Conservation (phyloP, 1,140 invertebrate genomes). For the Tenebrio molitor region DNA sequence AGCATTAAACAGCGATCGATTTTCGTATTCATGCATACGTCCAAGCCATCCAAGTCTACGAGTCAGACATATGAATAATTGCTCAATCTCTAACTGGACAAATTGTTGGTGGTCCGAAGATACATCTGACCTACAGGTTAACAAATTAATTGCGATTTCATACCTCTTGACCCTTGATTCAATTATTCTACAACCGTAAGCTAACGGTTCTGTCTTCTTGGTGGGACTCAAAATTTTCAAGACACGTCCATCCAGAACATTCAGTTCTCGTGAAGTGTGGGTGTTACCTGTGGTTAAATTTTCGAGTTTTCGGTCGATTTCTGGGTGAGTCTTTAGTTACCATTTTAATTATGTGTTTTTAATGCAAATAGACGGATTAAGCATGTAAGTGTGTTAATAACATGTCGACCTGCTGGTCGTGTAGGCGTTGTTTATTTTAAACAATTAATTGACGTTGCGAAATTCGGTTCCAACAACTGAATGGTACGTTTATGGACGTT, state of each 20-base stretch:
- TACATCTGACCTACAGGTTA: too few species aligned
- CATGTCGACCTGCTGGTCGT: not conserved
- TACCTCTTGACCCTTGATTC: not conserved
- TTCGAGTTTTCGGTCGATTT: not conserved
- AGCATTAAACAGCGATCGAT: not conserved
- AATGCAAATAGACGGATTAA: not conserved
- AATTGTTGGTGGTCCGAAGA: not conserved
- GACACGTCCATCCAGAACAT: conserved; percentile 50
- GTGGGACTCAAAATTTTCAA: conserved; percentile 53
- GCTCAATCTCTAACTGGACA: too few species aligned
- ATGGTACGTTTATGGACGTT: too few species aligned
- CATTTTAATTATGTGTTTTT: not conserved
- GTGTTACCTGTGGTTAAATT: too few species aligned
- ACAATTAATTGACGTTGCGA: conserved; percentile 22
- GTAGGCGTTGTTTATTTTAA: conserved; percentile 23
- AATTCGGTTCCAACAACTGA: not conserved
- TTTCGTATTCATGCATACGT: too few species aligned
- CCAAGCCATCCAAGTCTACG: too few species aligned
- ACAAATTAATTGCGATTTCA: not conserved
- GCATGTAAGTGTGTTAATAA: conserved; percentile 25
- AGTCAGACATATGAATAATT: too few species aligned
- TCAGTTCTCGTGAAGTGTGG: too few species aligned
- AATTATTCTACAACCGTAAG: conserved; percentile 28
- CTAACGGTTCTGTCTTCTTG: conserved; percentile 45
- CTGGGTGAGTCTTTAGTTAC: conserved; percentile 13